Evolutionary conservation across 2,797 vertebrate genomes (phyloP).

Genomic region (Rachycentron canadum): DNA sequence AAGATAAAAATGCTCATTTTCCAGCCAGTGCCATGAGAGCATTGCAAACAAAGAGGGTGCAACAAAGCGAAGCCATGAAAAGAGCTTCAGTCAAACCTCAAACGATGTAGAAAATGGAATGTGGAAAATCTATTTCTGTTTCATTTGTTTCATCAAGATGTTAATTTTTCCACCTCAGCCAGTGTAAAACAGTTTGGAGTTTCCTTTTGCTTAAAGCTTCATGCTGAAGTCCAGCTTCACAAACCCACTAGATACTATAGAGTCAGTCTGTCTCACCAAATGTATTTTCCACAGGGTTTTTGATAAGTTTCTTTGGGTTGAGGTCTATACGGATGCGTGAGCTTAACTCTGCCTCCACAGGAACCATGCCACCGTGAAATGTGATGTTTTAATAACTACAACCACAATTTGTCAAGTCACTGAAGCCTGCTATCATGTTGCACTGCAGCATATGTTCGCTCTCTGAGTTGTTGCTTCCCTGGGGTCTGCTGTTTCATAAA

Average conservation of each 20-base stretch:
- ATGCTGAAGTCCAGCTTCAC: neutral
- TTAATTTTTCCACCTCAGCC: no score
- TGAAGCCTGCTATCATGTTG: conserved; percentile 72
- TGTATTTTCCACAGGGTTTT: neutral
- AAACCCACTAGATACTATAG: neutral
- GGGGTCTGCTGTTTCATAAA: conserved; percentile 61
- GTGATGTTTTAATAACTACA: conserved; percentile 62
- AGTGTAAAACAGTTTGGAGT: neutral
- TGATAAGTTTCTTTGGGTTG: neutral
- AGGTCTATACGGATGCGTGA: neutral
- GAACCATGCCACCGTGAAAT: conserved; percentile 24
- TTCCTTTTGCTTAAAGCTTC: neutral
- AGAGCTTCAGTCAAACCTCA: no score
- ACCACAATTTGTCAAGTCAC: conserved; percentile 69
- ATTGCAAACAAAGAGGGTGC: no score
- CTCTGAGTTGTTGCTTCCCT: conserved; percentile 67
- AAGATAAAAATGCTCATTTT: no score
- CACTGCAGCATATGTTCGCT: conserved; percentile 72
- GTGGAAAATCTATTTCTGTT: no score
- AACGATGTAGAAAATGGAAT: no score
- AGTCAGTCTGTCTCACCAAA: neutral
- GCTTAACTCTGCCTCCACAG: conserved; percentile 17
- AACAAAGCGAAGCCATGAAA: no score
- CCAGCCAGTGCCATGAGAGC: no score
- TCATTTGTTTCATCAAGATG: no score